Base-by-base conservation (phyloP, 2,888 invertebrate genomes). In the Palloptera scutellata region DNA sequence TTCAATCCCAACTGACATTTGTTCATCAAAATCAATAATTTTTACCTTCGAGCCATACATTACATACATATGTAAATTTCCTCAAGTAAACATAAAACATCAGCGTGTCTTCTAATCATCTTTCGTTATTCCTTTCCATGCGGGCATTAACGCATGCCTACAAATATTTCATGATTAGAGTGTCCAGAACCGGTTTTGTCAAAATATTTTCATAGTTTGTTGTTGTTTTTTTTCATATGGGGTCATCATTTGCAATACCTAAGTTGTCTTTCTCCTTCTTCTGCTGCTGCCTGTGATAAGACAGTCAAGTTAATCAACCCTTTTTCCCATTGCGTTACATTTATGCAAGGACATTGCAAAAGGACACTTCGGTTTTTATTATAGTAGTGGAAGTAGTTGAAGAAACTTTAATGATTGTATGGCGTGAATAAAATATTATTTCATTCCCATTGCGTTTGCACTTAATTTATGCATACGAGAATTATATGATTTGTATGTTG, bases 321-420 rank as follows among this genome's bases (percentile, higher is more conserved):
- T 65, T 67, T 51, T 19, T 43, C 68, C 62, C 57, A 67, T 70
- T 42, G 11, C 9, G 40, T 53, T 11, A 13, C 54, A 30, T 79
- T 74, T 80, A 81, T 81, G 82, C 78, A 79, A 81, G 82, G 81
- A 81, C 81, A 81, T 78, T 81, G 81, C 82, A 74, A 81, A 81
- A 81, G 81, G 81, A 81, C 81, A 81, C 76, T 77, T 72, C 70
- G 65, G 45, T 48, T 48, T 30, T 70, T 59, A 41, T 54, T n/a
- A 66, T 43, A 15, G 6, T 15, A 19, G 15, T 20, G 52, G 54
- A 54, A 17, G 10, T 42, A 54, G 62, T 30, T 30, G 30, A 30
- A 30, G 30, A 30, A 30, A 30, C 30, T 30, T 30, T 30, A 4
- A 30, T 30, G 30, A 30, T 30, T 30, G 30, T 30, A 30, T 30